Conservation (phyloP, 2,888 invertebrate species). For the Lithophane leautieri region DNA sequence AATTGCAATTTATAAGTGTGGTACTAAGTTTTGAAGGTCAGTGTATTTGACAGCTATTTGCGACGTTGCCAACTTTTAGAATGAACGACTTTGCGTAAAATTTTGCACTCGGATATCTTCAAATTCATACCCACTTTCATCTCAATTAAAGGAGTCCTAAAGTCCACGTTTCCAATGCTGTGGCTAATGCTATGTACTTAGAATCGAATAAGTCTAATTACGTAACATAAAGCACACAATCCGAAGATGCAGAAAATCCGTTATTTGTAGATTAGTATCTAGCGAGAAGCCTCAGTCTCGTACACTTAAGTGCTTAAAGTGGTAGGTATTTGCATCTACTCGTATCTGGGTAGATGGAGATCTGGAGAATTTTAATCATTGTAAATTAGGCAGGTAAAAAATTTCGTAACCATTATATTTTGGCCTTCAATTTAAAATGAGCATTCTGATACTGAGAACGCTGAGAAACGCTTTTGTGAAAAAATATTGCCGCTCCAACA, state of each 20-base stretch:
- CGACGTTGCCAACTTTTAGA: no score
- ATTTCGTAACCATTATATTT: not conserved
- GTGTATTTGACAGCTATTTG: no score
- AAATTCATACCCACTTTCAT: no score
- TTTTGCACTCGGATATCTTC: no score
- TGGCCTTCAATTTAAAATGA: not conserved
- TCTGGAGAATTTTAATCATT: conserved; percentile 20
- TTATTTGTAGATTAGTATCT: conserved; percentile 49
- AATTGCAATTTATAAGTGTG: no score
- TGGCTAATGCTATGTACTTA: not conserved
- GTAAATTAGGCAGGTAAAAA: conserved; percentile 27
- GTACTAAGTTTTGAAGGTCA: no score
- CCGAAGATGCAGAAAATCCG: conserved; percentile 15
- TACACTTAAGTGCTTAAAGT: conserved; percentile 36
- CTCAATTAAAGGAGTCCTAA: no score
- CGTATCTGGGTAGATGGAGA: conserved; percentile 11
- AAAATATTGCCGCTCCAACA: no score
- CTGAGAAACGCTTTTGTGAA: not conserved
- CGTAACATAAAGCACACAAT: conserved; percentile 7
- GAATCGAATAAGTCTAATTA: not conserved
- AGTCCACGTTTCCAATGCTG: no score
- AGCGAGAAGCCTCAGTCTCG: conserved; percentile 27
- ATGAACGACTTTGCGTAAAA: no score
- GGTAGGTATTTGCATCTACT: conserved; percentile 43
- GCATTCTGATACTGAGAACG: no score